phyloP scores from a whole-genome alignment of 1,140 invertebrate species.

The Oscheius sp. region DNA sequence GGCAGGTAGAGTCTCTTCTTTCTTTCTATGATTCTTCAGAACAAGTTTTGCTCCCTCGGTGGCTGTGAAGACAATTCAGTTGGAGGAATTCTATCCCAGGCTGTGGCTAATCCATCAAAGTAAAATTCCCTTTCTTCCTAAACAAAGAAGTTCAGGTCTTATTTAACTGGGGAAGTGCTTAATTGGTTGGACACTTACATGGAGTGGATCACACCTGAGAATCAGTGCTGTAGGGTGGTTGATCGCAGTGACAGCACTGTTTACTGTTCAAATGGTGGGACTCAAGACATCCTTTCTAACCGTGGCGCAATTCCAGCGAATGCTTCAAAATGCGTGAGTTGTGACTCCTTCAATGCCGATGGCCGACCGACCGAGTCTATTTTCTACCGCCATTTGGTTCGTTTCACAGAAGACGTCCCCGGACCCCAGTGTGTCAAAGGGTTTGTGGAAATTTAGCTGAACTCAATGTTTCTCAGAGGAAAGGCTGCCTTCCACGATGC shows the following conservation, averaged over 20 bases:
- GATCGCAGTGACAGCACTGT: no score
- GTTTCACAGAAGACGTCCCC: constrained; percentile 80
- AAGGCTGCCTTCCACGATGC: constrained; percentile 65
- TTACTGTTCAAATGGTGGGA: no score
- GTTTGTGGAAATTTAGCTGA: constrained; percentile 52
- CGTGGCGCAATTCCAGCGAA: background rate
- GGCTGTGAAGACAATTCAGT: background rate
- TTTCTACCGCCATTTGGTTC: constrained; percentile 75
- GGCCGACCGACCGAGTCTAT: constrained; percentile 46
- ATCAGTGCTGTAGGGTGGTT: constrained; percentile 61
- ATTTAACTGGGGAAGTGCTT: constrained; percentile 73
- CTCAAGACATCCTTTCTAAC: no score
- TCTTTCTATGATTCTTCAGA: background rate
- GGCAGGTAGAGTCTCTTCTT: no score
- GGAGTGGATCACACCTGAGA: constrained; percentile 72
- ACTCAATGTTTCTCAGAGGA: constrained; percentile 63
- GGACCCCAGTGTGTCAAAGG: constrained; percentile 75
- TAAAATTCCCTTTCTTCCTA: no score
- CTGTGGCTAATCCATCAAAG: background rate
- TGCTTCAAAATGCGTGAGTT: background rate
- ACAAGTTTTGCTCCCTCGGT: background rate
- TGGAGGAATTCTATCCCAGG: constrained; percentile 1
- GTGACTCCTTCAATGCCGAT: constrained; percentile 48
- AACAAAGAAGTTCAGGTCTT: constrained; percentile 74
- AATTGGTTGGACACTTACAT: constrained; percentile 91